Conservation (phyloP, 2,113 vertebrate species). For the Microtus ochrogaster region DNA sequence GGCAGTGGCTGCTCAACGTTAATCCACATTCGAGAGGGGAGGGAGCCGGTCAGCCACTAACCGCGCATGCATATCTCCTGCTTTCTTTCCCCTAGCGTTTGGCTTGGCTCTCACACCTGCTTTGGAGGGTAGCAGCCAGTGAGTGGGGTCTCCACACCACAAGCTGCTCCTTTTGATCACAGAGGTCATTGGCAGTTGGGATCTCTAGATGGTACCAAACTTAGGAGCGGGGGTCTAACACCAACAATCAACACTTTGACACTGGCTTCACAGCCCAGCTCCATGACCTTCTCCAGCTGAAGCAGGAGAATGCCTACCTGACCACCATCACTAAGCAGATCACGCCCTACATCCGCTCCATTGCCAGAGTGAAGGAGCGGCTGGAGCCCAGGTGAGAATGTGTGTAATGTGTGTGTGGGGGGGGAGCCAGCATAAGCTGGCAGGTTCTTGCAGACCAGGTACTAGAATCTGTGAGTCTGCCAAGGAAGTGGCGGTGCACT, state of each 20-base stretch:
- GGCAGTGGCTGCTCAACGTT: neutral
- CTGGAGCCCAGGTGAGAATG: slow-evolving; percentile 93
- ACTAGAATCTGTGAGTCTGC: neutral
- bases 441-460: neutral
- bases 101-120: neutral
- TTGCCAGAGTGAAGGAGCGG: slow-evolving; percentile 95
- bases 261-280: slow-evolving; percentile 91
- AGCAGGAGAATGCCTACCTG: slow-evolving; percentile 94
- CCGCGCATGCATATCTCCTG: fast-evolving
- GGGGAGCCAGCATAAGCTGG: neutral
- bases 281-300: slow-evolving; percentile 93
- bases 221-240: neutral
- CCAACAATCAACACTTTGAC: neutral
- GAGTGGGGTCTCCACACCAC: neutral
- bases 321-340: slow-evolving; percentile 95
- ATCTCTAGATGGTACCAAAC: neutral
- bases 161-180: neutral
- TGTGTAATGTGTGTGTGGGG: neutral
- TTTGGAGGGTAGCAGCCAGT: neutral
- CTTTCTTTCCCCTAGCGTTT: neutral
- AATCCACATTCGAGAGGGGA: neutral
- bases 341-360: slow-evolving; percentile 93
- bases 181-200: neutral
- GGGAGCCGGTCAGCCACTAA: neutral
- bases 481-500: neutral